Base-by-base conservation (phyloP, 2,888 invertebrate species). In the Platycnemis pennipes region DNA sequence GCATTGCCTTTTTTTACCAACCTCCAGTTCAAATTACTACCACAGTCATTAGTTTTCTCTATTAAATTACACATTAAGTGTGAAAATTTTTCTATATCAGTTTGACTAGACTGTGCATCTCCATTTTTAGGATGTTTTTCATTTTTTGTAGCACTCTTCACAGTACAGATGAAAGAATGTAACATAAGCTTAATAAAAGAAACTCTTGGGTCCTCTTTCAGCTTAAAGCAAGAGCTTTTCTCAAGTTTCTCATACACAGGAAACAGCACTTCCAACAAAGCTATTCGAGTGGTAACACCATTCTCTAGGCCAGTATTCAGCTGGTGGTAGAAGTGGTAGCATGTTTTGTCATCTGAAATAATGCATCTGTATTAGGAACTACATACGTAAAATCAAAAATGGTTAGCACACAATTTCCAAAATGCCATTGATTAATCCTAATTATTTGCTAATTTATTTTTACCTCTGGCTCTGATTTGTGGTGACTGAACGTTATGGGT, bases 331-430 rank as follows among this genome's bases (percentile, higher is more conserved):
- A 91, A 45, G 0, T 45, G 49, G 44, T 19, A 63, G 63, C 91
- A 91, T 13, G 44, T n/a, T 1, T 69, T 45, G 44, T 91, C 91
- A 69, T 91, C 91, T 91, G 91, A 69, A 91, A 91, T n/a, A 26
- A 42, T 37, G 3, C 31, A 89, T 77, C 31, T 7, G 13, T 2
- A 11, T 77, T 63, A 63, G 0, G 22, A 63, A 63, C 7, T 26
- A 26, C 26, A 22, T 63, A 16, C 22, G 26, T 26, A 63, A 63
- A n/a, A n/a, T 22, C 16, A 26, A 7, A 63, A 63, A 63, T 22
- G 22, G 7, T 7, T n/a, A n/a, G n/a, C n/a, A n/a, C n/a, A n/a
- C n/a, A n/a, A n/a, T n/a, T n/a, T n/a, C n/a, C n/a, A n/a, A n/a
- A n/a, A n/a, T n/a, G n/a, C n/a, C n/a, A n/a, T n/a, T n/a, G n/a